These are phyloP conservation scores for Hoplodrina ambigua DNA, from an alignment of 2,888 invertebrate species.

Conservation along the genomic window DNA sequence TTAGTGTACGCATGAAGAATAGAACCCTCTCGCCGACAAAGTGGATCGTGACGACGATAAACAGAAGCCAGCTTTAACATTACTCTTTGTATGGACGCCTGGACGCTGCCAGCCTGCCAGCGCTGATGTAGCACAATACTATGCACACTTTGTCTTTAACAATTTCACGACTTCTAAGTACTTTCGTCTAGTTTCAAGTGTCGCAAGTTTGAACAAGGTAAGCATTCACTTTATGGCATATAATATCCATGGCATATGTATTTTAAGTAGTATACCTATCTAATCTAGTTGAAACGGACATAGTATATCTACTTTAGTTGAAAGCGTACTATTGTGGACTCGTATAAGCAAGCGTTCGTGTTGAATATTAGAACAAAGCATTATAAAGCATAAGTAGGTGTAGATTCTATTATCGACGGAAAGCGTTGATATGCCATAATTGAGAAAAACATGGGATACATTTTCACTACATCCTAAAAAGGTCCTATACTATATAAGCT, in stretches of 20 bases:
- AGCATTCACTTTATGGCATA: too few relatives aligned
- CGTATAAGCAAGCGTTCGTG: constrained; percentile 5
- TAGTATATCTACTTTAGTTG: too few relatives aligned
- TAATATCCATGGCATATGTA: too few relatives aligned
- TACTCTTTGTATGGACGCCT: constrained; percentile 20
- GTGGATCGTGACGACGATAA: constrained; percentile 57
- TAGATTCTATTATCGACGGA: neutral
- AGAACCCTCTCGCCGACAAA: constrained; percentile 44
- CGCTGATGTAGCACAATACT: neutral
- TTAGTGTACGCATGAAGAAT: constrained; percentile 44
- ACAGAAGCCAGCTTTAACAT: constrained; percentile 53
- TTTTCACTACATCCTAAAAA: constrained; percentile 4
- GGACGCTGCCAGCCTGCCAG: constrained; percentile 13
- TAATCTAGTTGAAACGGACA: too few relatives aligned
- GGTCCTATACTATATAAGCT: constrained; percentile 8
- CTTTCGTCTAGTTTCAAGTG: too few relatives aligned
- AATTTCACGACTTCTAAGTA: too few relatives aligned
- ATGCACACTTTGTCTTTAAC: too few relatives aligned
- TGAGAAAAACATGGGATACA: neutral
- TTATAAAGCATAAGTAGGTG: neutral
- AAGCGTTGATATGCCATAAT: neutral
- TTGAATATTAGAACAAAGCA: constrained; percentile 9
- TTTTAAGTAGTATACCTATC: too few relatives aligned
- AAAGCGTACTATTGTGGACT: too few relatives aligned
- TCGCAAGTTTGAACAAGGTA: too few relatives aligned